Evolutionary conservation across 2,888 invertebrate genomes (phyloP), one percentile per base, ranked within the genome.

Genomic region (Crioceris asparagi): DNA sequence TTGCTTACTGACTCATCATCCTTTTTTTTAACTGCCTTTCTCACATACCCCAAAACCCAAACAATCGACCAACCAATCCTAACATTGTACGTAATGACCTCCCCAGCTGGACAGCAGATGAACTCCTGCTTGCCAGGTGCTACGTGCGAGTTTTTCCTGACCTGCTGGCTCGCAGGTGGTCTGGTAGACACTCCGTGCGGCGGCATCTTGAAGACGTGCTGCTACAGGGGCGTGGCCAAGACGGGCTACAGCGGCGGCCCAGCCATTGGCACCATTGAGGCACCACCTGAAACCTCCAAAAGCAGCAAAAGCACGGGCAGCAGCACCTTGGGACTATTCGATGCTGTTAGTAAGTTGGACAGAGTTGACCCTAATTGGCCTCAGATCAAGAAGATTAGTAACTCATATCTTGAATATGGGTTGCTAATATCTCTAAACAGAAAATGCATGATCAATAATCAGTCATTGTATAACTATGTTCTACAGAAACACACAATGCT

Each of bases 161-260:
- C 83, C 66, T 91, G 90, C 68, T 91, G 90, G 90, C 78, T 90
- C 74, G 76, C 83, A 42, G 85, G 87, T 51, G 90, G 90, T 41
- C 71, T 87, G 40, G 70, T 90, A 57, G 87, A 88, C 56, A 85
- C 85, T 48, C 77, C 84, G 47, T 91, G 90, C 64, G 60, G 54
- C 34, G 71, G 71, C 36, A 70, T 90, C 48, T 71, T 90, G 51
- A 83, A 79, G 60, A 87, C 87, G 48, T 91, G 90, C 73, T 91
- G 90, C 66, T 83, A 83, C 61, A 79, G 84, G 64, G 46, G 51
- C 33, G 48, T 46, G 6, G 43, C 53, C 5, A 80, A 80, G 59
- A 71, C 76, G 43, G 68, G 71, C 33, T 67, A 78, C 38, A 39
- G 40, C 29, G 77, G 77, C 47, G 74, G 70, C 56, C 78, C 78